Percentiles rank a stretch among this genome's conserved stretches.
Evolutionary conservation across 2,888 invertebrate genomes (phyloP).

Genomic region (Cosmia trapezina): DNA sequence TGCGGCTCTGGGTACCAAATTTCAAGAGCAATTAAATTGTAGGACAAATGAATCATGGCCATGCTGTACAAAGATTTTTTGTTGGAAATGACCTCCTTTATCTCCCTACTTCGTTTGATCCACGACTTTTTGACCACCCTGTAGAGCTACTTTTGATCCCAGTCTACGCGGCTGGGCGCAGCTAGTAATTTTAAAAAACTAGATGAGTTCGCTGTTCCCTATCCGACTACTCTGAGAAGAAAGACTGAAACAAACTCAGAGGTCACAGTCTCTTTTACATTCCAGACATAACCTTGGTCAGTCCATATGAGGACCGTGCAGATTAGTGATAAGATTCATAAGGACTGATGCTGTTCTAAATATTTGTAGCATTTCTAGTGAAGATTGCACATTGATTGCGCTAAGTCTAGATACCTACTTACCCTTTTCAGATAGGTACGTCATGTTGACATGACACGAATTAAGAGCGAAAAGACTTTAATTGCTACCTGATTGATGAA

Average conservation of each 20-base stretch:
- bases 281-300: not conserved
- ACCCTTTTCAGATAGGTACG: slow-evolving; percentile 14
- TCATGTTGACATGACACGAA: slow-evolving; percentile 23
- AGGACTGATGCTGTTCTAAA: not conserved
- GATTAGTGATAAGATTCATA: not conserved
- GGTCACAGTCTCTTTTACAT: not conserved
- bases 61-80: too few species aligned
- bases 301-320: not conserved
- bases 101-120: too few species aligned
- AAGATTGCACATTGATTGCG: slow-evolving; percentile 36
- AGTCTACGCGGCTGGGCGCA: too few species aligned
- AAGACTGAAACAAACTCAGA: too few species aligned
- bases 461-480: slow-evolving; percentile 22
- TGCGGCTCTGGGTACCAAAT: too few species aligned
- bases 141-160: too few species aligned
- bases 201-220: not conserved
- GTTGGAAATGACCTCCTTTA: too few species aligned
- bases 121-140: too few species aligned
- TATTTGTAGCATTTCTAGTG: slow-evolving; percentile 6
- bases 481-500: slow-evolving; percentile 22
- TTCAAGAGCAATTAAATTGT: too few species aligned
- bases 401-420: slow-evolving; percentile 24
- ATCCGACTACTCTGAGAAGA: not conserved
- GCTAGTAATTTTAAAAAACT: not conserved
- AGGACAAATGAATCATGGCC: too few species aligned